Evolutionary conservation across 1,140 invertebrate genomes (phyloP).

Genomic region (Branchinecta lynchi): DNA sequence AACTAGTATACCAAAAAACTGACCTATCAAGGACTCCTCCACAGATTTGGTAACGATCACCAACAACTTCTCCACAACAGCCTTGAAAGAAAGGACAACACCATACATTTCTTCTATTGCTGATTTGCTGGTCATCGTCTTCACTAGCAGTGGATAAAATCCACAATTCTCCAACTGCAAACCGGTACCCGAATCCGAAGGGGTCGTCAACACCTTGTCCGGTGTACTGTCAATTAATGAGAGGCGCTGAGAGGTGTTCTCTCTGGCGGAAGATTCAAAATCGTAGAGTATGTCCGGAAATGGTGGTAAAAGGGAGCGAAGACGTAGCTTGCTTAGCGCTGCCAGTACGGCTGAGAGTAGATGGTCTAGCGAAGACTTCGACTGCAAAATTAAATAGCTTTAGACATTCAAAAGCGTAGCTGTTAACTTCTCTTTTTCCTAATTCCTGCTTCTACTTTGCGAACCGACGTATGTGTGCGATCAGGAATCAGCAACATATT

Average conservation of each 20-base stretch:
- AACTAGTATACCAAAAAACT: too few species aligned
- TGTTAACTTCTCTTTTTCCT: too few species aligned
- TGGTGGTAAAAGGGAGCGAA: background rate
- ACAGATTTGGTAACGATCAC: conserved; percentile 65
- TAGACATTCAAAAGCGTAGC: too few species aligned
- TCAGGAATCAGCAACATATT: too few species aligned
- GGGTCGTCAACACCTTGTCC: background rate
- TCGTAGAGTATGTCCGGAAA: background rate
- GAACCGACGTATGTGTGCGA: too few species aligned
- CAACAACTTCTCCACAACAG: conserved; percentile 64
- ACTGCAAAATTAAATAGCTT: too few species aligned
- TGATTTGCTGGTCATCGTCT: conserved; percentile 23
- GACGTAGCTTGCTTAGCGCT: background rate
- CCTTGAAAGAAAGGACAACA: conserved; percentile 53
- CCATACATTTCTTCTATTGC: conserved; percentile 20
- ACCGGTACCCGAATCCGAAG: conserved; percentile 23
- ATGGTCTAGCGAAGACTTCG: background rate
- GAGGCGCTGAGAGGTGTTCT: background rate
- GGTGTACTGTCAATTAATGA: conserved; percentile 6
- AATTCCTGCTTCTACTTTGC: too few species aligned
- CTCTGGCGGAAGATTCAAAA: background rate
- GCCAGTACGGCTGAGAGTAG: conserved; percentile 11
- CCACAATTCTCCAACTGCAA: conserved; percentile 16
- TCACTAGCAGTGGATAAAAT: conserved; percentile 22
- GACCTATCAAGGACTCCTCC: conserved; percentile 43